Evolutionary conservation across 2,113 vertebrate genomes (phyloP), one percentile per base, ranked within the genome.

Genomic region (Oryzias celebensis): DNA sequence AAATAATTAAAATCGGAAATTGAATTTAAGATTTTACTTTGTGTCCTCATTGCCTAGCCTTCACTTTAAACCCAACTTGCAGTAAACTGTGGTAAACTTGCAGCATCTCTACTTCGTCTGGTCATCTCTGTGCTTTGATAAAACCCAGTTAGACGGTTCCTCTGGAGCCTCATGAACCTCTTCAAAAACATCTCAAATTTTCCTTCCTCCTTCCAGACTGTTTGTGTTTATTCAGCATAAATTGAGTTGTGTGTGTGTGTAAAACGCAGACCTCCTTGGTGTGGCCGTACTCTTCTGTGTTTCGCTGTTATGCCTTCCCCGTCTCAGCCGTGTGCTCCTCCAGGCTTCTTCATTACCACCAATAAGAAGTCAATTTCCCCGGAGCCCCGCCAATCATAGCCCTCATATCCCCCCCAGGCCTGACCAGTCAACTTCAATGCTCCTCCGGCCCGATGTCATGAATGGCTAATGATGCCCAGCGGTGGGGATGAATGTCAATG

Each of bases 291-390:
- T 80, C 62, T 42, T 63, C 1, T 2, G 47, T 48, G 48, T 68
- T 76, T 73, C 62, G 36, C 49, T 72, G 74, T 78, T 55, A 65
- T 75, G 24, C 75, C 65, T 60, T 24, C 58, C 61, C 65, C 62
- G 74, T 76, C 64, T 78, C 60, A 18, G 62, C 71, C 48, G 1
- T 20, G 65, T 62, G 55, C 59, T 71, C 72, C 62, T 74, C 22
- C 78, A 70, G 74, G 73, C 55, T 44, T 67, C 69, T 81, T 88
- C 80, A 88, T 88, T 86, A 86, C 80, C 68, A 66, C 82, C 80
- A 85, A 78, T 83, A 72, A 83, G 53, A 79, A 66, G 42, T 80
- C 67, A 20, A 82, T 86, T 86, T 88, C 80, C 86, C 82, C 10
- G 14, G 43, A 78, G 82, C 66, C 71, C 62, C 4, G 4, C 86